These are phyloP conservation scores for Tupaia chinensis DNA, from an alignment of 2,113 vertebrate genomes.

Conservation along the genomic window DNA sequence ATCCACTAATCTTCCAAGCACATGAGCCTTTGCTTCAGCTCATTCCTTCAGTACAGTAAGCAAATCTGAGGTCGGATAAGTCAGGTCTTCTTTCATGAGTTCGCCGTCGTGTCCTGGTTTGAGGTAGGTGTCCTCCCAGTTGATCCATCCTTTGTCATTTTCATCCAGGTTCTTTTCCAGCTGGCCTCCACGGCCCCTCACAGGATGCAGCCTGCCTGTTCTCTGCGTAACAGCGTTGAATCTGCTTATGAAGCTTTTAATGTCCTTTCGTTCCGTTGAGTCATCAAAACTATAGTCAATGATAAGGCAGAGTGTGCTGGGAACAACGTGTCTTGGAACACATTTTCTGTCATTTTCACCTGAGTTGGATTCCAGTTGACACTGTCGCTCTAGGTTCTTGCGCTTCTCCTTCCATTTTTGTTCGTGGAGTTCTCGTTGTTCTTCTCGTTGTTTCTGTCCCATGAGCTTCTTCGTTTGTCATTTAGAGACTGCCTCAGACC, in stretches of 20 bases:
- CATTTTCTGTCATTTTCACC: constrained; percentile 89
- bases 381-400: constrained; percentile 91
- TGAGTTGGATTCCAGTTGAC: constrained; percentile 79
- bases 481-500: constrained; percentile 89
- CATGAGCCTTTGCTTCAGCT: constrained; percentile 95
- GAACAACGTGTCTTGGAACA: constrained; percentile 87
- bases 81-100: constrained; percentile 92
- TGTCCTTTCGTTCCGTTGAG: constrained; percentile 95
- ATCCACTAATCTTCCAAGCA: constrained; percentile 98
- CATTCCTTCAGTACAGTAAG: constrained; percentile 93
- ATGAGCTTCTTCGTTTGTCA: constrained; percentile 94
- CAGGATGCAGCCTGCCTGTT: constrained; percentile 95
- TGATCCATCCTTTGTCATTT: constrained; percentile 98
- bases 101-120: constrained; percentile 93
- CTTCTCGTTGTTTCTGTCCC: constrained; percentile 97
- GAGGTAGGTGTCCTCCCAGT: constrained; percentile 99
- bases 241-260: constrained; percentile 99
- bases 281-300: constrained; percentile 97
- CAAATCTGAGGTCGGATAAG: constrained; percentile 98
- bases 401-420: constrained; percentile 96
- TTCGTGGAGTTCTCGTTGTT: constrained; percentile 94
- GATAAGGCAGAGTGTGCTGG: constrained; percentile 91
- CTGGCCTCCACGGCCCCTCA: constrained; percentile 96
- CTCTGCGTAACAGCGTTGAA: constrained; percentile 97
- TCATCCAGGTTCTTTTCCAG: constrained; percentile 97